phyloP scores from a whole-genome alignment of 2,888 invertebrate genomes.

The Bursaphelenchus okinawaensis region DNA sequence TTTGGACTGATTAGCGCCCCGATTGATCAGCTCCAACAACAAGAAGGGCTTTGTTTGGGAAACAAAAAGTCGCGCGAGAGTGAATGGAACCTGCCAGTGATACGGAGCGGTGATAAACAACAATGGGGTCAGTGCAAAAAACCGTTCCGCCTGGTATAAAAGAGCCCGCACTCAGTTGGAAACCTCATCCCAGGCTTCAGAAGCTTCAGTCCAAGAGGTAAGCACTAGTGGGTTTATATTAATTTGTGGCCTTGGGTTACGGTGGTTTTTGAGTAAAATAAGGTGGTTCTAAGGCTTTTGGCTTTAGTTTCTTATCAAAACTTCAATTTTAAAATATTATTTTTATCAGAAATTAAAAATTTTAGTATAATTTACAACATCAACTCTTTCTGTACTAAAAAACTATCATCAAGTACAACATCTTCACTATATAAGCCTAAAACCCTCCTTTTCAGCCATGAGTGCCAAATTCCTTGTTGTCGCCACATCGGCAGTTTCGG shows the following conservation, averaged over 20 bases:
- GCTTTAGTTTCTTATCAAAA: too few relatives aligned
- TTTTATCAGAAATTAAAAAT: too few relatives aligned
- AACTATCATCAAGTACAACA: too few relatives aligned
- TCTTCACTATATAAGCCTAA: too few relatives aligned
- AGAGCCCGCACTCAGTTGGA: background rate
- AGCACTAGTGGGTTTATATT: too few relatives aligned
- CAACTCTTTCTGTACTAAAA: too few relatives aligned
- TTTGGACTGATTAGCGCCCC: background rate
- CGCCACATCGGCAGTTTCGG: background rate
- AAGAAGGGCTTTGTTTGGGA: background rate
- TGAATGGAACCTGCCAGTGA: background rate
- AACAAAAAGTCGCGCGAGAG: background rate
- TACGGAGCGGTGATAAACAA: background rate
- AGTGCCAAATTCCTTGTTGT: background rate
- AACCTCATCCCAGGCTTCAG: background rate
- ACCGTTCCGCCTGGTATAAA: background rate
- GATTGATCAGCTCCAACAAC: background rate
- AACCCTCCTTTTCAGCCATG: too few relatives aligned
- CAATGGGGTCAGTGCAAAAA: background rate
- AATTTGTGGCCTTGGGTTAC: too few relatives aligned
- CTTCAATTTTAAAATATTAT: too few relatives aligned
- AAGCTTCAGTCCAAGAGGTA: background rate
- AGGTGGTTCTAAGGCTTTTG: too few relatives aligned
- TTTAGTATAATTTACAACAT: too few relatives aligned
- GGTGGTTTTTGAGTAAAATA: too few relatives aligned